Conservation (phyloP, 2,888 invertebrate species). For the Gortyna flavago region DNA sequence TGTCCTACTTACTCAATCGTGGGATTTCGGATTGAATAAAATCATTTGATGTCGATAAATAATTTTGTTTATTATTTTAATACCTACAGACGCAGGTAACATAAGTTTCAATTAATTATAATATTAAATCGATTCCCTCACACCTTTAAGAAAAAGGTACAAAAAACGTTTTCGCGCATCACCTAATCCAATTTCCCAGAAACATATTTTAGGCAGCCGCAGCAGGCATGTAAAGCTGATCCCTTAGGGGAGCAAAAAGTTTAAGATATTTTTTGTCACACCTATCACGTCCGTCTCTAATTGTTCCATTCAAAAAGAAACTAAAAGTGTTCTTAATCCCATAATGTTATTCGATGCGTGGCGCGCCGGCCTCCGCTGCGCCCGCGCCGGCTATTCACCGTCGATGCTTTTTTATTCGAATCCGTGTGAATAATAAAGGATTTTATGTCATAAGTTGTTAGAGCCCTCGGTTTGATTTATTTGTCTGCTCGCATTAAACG, state of each 20-base stretch:
- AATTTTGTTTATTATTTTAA: slow-evolving; percentile 38
- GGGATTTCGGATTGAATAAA: slow-evolving; percentile 22
- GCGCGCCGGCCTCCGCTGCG: slow-evolving; percentile 67
- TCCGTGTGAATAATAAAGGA: slow-evolving; percentile 86
- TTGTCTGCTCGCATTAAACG: slow-evolving; percentile 73
- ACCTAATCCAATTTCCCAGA: slow-evolving; percentile 70
- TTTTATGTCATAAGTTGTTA: slow-evolving; percentile 88
- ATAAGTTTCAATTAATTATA: slow-evolving; percentile 59
- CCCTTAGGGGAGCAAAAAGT: slow-evolving; percentile 70
- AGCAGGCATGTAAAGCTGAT: slow-evolving; percentile 53
- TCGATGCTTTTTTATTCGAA: slow-evolving; percentile 73
- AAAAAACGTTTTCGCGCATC: slow-evolving; percentile 69
- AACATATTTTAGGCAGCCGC: slow-evolving; percentile 63
- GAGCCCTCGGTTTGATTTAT: slow-evolving; percentile 84
- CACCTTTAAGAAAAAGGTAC: slow-evolving; percentile 43
- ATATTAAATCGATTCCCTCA: slow-evolving; percentile 46
- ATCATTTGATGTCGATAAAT: slow-evolving; percentile 45
- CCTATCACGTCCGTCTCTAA: slow-evolving; percentile 83
- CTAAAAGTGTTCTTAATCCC: slow-evolving; percentile 83
- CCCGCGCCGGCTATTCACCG: slow-evolving; percentile 68
- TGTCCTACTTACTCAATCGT: slow-evolving; percentile 43
- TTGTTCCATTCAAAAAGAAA: slow-evolving; percentile 83
- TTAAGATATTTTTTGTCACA: slow-evolving; percentile 81
- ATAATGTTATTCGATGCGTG: slow-evolving; percentile 83
- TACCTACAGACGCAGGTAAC: slow-evolving; percentile 24